Evolutionary conservation across 2,888 invertebrate genomes (phyloP), one percentile per base, ranked within the genome.

Genomic region (Ormyrus nitidulus): DNA sequence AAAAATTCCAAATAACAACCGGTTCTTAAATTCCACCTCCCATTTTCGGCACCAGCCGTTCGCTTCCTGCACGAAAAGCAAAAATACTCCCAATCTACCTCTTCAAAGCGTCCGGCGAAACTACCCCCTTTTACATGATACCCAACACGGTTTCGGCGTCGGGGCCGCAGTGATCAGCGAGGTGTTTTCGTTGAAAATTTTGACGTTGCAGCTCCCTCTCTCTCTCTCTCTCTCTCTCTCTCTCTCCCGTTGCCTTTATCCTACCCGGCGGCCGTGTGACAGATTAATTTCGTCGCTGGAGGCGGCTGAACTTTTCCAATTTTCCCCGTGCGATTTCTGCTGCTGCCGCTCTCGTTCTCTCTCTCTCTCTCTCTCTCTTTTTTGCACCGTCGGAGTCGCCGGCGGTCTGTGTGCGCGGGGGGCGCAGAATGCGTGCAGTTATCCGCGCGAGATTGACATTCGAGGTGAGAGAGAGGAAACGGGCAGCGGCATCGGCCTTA

Each of bases 151-250:
- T 19, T 19, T 19, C 10, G 10, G 53, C 62, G 11, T 62, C 9
- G 13, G 9, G 59, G 59, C 46, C 44, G 53, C 72, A 53, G 71
- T 66, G 78, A 77, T 69, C 77, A 69, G 70, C 70, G 77, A 74
- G 73, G 74, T 74, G 79, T 79, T 79, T 79, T 51, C 74, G 62
- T n/a, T 74, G 62, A 79, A 79, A 79, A 74, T 74, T 79, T 79
- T 74, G 74, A 79, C 79, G 66, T 49, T 6, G 44, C 69, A 7
- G 34, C 51, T 19, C 19, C 2, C 19, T 19, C 19, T 19, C 19
- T 19, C 19, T 19, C 19, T 19, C 19, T 1, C 19, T 19, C 19
- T 19, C 19, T n/a, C n/a, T n/a, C n/a, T n/a, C n/a, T n/a, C 19
- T 19, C 19, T 19, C 19, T 19, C 19, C 19, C 19, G 19, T 19